Evolutionary conservation across 2,888 invertebrate species (phyloP).

Genomic region (Chrysina gloriosa): DNA sequence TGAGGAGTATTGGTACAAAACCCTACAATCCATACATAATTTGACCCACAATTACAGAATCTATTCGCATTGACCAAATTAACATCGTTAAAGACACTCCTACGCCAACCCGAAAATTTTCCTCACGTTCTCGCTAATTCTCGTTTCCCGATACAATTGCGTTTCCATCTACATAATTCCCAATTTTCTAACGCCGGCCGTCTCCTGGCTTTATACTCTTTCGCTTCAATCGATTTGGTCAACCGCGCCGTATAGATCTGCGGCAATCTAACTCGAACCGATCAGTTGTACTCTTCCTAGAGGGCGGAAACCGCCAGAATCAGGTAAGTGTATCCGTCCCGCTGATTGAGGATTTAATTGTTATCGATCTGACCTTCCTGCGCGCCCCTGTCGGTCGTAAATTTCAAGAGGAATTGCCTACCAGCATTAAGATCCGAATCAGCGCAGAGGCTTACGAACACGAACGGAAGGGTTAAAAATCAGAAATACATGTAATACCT

Average conservation of each 20-base stretch:
- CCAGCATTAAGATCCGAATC: neutral
- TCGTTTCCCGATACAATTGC: conserved; percentile 7
- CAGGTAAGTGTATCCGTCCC: conserved; percentile 30
- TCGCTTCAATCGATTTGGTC: conserved; percentile 6
- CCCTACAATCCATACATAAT: too few relatives aligned
- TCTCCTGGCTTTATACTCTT: neutral
- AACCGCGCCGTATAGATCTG: conserved; percentile 18
- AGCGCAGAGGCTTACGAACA: too few relatives aligned
- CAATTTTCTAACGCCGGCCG: neutral
- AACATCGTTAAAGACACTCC: too few relatives aligned
- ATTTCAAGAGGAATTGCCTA: neutral
- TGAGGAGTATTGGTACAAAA: too few relatives aligned
- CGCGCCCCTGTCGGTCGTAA: neutral
- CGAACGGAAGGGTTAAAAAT: too few relatives aligned
- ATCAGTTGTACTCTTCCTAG: neutral
- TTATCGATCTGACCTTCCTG: conserved; percentile 22
- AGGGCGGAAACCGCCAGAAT: conserved; percentile 5
- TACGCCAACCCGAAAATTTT: neutral
- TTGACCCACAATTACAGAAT: too few relatives aligned
- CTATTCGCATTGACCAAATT: too few relatives aligned
- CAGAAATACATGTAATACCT: too few relatives aligned
- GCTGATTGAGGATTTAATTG: conserved; percentile 33
- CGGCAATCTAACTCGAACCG: neutral
- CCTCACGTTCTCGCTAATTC: neutral
- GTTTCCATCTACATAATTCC: conserved; percentile 1